Conservation (phyloP, 2,888 invertebrate species). For the Apamea monoglypha region DNA sequence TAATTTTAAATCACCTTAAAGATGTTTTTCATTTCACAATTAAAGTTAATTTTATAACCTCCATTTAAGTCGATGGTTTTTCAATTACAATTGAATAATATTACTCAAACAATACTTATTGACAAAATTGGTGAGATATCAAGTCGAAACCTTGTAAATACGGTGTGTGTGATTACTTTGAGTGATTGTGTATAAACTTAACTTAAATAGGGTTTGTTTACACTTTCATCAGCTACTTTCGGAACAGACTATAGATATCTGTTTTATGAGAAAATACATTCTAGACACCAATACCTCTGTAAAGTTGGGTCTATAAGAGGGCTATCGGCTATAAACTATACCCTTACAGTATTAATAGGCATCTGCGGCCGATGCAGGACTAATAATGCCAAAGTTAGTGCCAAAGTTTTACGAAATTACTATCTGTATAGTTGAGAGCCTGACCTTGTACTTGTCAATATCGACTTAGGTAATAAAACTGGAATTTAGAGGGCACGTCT, state of each 20-base stretch:
- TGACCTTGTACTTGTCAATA: conserved; percentile 47
- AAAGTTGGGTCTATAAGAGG: background rate
- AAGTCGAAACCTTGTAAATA: background rate
- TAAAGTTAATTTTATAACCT: background rate
- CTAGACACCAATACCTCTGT: background rate
- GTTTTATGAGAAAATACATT: conserved; percentile 1
- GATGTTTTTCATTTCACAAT: background rate
- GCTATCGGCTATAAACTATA: conserved; percentile 35
- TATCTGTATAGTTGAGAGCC: conserved; percentile 28
- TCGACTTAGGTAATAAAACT: conserved; percentile 42
- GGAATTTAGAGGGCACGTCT: conserved; percentile 19
- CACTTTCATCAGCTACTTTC: background rate
- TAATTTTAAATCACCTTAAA: background rate
- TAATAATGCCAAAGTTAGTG: conserved; percentile 50
- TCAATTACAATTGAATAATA: background rate
- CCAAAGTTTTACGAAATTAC: conserved; percentile 48
- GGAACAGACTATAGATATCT: background rate
- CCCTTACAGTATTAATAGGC: conserved; percentile 28
- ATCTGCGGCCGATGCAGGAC: conserved; percentile 33
- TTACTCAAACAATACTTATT: background rate
- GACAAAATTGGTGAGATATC: background rate
- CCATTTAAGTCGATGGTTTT: background rate
- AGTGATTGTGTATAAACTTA: background rate
- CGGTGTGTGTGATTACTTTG: background rate
- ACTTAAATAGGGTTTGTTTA: background rate